Base-by-base conservation (phyloP, 2,113 vertebrate genomes). In the Aythya baeri region DNA sequence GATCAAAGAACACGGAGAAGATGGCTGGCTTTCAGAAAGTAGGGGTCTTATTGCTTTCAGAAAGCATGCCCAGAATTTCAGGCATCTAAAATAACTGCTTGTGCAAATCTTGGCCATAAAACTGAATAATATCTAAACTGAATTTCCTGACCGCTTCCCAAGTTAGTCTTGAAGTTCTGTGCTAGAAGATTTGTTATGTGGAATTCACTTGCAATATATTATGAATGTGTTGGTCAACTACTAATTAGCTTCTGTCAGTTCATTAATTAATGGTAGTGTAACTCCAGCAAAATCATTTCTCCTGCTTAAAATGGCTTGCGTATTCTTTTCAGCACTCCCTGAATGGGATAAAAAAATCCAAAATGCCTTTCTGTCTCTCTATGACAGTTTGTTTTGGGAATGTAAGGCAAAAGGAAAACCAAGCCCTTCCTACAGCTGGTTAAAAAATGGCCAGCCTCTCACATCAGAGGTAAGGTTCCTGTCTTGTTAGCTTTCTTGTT, bases 341-440 rank as follows among this genome's bases (percentile, higher is more conserved):
- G 98, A 99, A 83, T 99, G 99, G 99, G 97, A 98, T 7, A 98
- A 98, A 93, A 99, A 96, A 50, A 98, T 99, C 73, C 98, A 98
- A 91, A 98, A 99, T 83, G 97, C 98, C 62, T 97, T 99, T 81
- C 97, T 99, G 96, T 98, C 98, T 49, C 98, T 99, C 34, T 98
- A 98, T 86, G 98, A 98, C 59, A 98, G 95, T 91, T 98, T 99
- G 61, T 95, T 98, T 81, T 99, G 99, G 99, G 98, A 99, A 91
- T 99, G 99, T 93, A 98, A 98, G 90, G 99, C 99, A 50, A 96
- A 91, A n/a, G 98, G 98, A 61, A 98, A 98, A 32, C 99, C 99
- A 6, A 96, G 61, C 13, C 99, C 99, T 44, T 95, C 95, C 22
- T 99, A 99, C 90, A 98, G 93, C 3, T 99, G 99, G 99, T 67